Conservation (phyloP, 2,888 invertebrate species). For the Lasius fuliginosus region DNA sequence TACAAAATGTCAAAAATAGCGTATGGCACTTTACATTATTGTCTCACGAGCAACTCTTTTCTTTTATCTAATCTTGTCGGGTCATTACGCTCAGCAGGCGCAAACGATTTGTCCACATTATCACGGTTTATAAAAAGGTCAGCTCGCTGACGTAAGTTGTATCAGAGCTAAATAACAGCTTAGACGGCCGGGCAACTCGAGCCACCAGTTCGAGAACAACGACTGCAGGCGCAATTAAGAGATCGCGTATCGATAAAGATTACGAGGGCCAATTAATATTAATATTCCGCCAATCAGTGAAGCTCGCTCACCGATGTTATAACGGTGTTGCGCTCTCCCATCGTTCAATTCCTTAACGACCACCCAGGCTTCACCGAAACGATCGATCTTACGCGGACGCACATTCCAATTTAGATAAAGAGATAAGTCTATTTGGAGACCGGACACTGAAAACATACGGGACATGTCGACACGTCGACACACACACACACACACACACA, state of each 20-base stretch:
- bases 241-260: slow-evolving; percentile 38
- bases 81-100: slow-evolving; percentile 1
- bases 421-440: background rate
- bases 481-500: background rate
- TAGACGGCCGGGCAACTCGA: slow-evolving; percentile 17
- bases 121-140: slow-evolving; percentile 43
- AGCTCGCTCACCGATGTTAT: slow-evolving; percentile 1
- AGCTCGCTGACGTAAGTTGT: slow-evolving; percentile 34
- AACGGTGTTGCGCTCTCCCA: background rate
- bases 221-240: slow-evolving; percentile 35
- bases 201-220: background rate
- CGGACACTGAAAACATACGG: background rate
- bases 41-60: background rate
- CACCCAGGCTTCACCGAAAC: slow-evolving; percentile 15
- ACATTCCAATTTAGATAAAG: slow-evolving; percentile 24
- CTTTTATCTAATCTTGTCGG: slow-evolving; percentile 39
- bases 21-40: slow-evolving; percentile 22
- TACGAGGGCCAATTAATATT: slow-evolving; percentile 35
- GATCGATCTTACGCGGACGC: background rate
- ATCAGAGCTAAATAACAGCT: slow-evolving; percentile 39
- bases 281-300: slow-evolving; percentile 32
- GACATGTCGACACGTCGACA: background rate
- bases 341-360: slow-evolving; percentile 10
- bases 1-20: background rate
- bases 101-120: slow-evolving; percentile 43